A percentile compares a stretch with the other conserved stretches of the same genome.
Evolutionary conservation across 1,140 invertebrate genomes (phyloP).

Genomic region (Leptopilina clavipes): DNA sequence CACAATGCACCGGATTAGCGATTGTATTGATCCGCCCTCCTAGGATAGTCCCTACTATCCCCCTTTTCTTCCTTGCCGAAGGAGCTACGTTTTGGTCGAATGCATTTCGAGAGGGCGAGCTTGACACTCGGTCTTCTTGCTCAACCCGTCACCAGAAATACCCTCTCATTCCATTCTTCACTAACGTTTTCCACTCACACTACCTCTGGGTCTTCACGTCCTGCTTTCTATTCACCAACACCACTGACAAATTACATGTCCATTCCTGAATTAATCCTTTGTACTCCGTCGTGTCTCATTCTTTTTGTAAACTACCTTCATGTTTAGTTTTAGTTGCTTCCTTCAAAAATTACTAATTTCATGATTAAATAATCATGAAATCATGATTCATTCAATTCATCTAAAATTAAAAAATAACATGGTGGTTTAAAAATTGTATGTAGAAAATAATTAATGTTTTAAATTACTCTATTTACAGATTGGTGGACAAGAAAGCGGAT

Average conservation of each 20-base stretch:
- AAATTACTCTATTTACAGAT: too few species aligned
- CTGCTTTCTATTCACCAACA: slow-evolving; percentile 30
- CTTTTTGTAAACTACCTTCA: not conserved
- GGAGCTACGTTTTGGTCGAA: slow-evolving; percentile 68
- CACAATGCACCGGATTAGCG: slow-evolving; percentile 73
- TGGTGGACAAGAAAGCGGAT: too few species aligned
- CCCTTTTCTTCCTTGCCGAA: slow-evolving; percentile 56
- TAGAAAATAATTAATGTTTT: too few species aligned
- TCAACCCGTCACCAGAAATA: slow-evolving; percentile 25
- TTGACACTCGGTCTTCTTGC: slow-evolving; percentile 41
- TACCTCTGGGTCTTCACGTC: slow-evolving; percentile 29
- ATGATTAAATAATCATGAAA: too few species aligned
- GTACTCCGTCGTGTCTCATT: not conserved
- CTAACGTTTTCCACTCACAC: slow-evolving; percentile 41
- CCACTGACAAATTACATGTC: slow-evolving; percentile 28
- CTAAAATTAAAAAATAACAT: too few species aligned
- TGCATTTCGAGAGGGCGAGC: slow-evolving; percentile 51
- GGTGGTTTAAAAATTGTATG: too few species aligned
- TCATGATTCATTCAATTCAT: too few species aligned
- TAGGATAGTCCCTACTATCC: slow-evolving; percentile 70
- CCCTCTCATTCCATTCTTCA: not conserved
- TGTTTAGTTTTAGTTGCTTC: too few species aligned
- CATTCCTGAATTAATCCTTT: slow-evolving; percentile 12
- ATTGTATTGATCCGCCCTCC: slow-evolving; percentile 75
- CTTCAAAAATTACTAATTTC: too few species aligned